Percentiles rank a stretch among this genome's conserved stretches.
These are phyloP conservation scores for Neosilurus mollespiculum DNA, from an alignment of 2,797 vertebrate species.

Conservation along the genomic window DNA sequence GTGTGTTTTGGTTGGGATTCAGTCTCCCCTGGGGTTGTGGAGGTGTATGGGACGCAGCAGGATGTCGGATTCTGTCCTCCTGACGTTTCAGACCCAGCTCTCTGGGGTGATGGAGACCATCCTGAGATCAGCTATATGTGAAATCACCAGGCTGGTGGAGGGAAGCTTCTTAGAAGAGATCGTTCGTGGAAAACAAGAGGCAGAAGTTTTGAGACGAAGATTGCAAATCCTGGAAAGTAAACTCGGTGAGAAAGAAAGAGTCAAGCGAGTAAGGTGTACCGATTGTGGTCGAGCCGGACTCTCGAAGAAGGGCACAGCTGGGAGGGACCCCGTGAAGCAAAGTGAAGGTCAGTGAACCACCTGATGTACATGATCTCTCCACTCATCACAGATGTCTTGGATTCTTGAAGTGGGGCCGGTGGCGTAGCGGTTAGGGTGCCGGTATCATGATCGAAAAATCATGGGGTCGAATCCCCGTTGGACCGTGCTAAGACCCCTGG, in stretches of 20 bases:
- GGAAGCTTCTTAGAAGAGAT: constrained; percentile 73
- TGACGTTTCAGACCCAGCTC: constrained; percentile 76
- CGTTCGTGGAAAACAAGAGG: constrained; percentile 68
- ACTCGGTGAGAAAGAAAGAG: constrained; percentile 50
- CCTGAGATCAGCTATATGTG: constrained; percentile 73
- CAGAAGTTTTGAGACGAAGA: constrained; percentile 67
- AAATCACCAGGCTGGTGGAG: constrained; percentile 75
- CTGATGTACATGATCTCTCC: neutral
- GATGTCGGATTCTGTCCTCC: constrained; percentile 67
- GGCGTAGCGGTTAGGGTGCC: too few relatives aligned
- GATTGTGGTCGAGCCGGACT: constrained; percentile 55
- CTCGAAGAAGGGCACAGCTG: constrained; percentile 35
- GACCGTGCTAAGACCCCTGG: too few relatives aligned
- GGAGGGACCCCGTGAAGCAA: constrained; percentile 41
- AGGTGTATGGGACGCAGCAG: constrained; percentile 41
- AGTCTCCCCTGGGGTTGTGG: neutral
- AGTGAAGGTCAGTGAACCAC: constrained; percentile 37
- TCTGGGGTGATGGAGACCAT: constrained; percentile 77
- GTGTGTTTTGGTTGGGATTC: neutral
- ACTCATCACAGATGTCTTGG: neutral
- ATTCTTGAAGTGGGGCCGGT: neutral
- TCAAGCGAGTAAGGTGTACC: constrained; percentile 52
- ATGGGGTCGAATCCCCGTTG: too few relatives aligned
- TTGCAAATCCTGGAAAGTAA: constrained; percentile 67
- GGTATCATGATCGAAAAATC: too few relatives aligned